Percentiles rank a stretch among this genome's conserved stretches.
phyloP scores from a whole-genome alignment of 2,113 vertebrate species.

The Etheostoma spectabile region DNA sequence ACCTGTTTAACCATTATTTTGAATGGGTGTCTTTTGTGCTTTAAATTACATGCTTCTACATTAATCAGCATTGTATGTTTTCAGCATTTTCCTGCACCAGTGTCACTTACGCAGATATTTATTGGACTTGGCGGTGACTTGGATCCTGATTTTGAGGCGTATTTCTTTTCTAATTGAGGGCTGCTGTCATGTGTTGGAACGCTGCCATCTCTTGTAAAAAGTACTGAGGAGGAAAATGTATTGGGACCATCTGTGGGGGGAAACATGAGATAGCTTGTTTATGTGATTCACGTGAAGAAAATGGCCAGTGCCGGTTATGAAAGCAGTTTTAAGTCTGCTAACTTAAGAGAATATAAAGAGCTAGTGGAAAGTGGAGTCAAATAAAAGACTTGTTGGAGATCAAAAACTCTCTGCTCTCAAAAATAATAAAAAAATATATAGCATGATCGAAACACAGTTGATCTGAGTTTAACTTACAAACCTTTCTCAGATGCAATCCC shows the following conservation, averaged over 20 bases:
- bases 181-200: conserved; percentile 60
- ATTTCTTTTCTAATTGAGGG: conserved; percentile 56
- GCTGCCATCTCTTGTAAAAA: conserved; percentile 62
- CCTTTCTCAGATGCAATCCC: background rate
- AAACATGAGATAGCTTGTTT: conserved; percentile 44
- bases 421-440: conserved; percentile 16
- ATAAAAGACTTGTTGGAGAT: conserved; percentile 17
- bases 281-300: conserved; percentile 29
- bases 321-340: background rate
- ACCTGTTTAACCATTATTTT: background rate
- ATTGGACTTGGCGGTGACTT: conserved; percentile 45
- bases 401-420: conserved; percentile 8
- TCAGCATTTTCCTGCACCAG: conserved; percentile 5
- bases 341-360: conserved; percentile 1
- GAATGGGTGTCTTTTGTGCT: background rate
- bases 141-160: conserved; percentile 23
- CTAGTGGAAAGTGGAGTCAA: conserved; percentile 7
- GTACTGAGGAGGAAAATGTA: conserved; percentile 27
- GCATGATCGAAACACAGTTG: conserved; percentile 9
- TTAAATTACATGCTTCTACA: background rate
- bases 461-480: conserved; percentile 2
- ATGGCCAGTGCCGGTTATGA: background rate
- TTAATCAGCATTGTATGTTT: conserved; percentile 26
- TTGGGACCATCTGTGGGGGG: conserved; percentile 58
- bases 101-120: conserved; percentile 50